These are phyloP conservation scores for Pachliopta kotzebuea DNA, from an alignment of 2,888 invertebrate species.

Conservation along the genomic window DNA sequence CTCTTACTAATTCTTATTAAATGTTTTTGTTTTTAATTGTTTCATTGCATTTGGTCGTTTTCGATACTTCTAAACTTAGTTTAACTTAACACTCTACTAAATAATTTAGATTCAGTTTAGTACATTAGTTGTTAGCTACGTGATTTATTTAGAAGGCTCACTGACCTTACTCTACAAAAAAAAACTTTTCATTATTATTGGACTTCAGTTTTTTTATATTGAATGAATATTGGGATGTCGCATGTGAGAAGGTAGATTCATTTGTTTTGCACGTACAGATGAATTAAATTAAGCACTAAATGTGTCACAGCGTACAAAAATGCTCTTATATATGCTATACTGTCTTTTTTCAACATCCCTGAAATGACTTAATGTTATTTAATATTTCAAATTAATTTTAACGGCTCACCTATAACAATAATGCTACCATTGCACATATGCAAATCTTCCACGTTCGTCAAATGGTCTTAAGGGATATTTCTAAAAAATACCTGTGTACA, in stretches of 20 bases:
- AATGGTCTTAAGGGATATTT: not conserved
- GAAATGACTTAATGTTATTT: not conserved
- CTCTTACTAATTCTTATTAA: slow-evolving; percentile 42
- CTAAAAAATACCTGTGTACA: not conserved
- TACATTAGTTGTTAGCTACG: slow-evolving; percentile 56
- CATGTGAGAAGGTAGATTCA: slow-evolving; percentile 64
- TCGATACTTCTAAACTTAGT: slow-evolving; percentile 53
- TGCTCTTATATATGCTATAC: not conserved
- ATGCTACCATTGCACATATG: too few species aligned
- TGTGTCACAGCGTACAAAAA: slow-evolving; percentile 9
- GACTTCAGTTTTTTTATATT: slow-evolving; percentile 54
- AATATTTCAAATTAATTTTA: not conserved
- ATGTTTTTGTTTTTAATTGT: slow-evolving; percentile 57
- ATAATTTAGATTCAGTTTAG: slow-evolving; percentile 45
- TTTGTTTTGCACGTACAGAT: slow-evolving; percentile 67
- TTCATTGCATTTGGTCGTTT: slow-evolving; percentile 57
- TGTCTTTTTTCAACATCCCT: not conserved
- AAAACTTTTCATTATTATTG: slow-evolving; percentile 45
- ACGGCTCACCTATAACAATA: not conserved
- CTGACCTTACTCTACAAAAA: slow-evolving; percentile 64
- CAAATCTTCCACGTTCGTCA: not conserved
- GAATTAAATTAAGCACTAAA: slow-evolving; percentile 34
- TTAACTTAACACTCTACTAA: slow-evolving; percentile 46
- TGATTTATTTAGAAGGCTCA: slow-evolving; percentile 53
- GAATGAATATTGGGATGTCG: slow-evolving; percentile 65